Evolutionary conservation across 2,113 vertebrate genomes (phyloP).

Genomic region (Dasyurus viverrinus): DNA sequence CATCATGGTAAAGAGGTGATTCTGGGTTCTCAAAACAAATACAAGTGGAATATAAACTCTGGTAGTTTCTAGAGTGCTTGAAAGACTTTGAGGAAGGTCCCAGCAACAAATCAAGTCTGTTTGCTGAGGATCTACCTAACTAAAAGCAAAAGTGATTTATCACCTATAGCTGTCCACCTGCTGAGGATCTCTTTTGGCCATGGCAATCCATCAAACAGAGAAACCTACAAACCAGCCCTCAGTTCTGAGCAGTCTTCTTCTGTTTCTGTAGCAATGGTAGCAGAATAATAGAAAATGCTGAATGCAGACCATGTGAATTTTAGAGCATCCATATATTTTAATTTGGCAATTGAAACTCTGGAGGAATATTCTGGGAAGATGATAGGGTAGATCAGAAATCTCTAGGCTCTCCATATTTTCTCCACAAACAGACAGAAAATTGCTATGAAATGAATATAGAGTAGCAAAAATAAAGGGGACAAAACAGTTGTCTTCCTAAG

Average conservation of each 20-base stretch:
- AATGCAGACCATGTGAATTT: background rate
- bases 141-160: background rate
- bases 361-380: background rate
- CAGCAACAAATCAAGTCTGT: background rate
- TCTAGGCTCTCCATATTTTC: background rate
- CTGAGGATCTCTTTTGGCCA: background rate
- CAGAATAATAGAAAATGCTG: background rate
- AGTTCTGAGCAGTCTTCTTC: background rate
- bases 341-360: background rate
- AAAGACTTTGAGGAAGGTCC: background rate
- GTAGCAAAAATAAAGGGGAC: background rate
- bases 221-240: background rate
- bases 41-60: background rate
- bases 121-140: background rate
- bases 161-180: background rate
- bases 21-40: background rate
- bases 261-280: background rate
- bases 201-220: background rate
- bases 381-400: background rate
- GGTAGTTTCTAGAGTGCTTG: background rate
- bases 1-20: background rate
- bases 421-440: background rate
- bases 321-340: background rate
- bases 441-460: background rate
- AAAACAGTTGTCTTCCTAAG: background rate